Percentiles rank a stretch among this genome's conserved stretches.
Conservation (phyloP, 2,113 vertebrate genomes). For the Poeciliopsis retropinna region DNA sequence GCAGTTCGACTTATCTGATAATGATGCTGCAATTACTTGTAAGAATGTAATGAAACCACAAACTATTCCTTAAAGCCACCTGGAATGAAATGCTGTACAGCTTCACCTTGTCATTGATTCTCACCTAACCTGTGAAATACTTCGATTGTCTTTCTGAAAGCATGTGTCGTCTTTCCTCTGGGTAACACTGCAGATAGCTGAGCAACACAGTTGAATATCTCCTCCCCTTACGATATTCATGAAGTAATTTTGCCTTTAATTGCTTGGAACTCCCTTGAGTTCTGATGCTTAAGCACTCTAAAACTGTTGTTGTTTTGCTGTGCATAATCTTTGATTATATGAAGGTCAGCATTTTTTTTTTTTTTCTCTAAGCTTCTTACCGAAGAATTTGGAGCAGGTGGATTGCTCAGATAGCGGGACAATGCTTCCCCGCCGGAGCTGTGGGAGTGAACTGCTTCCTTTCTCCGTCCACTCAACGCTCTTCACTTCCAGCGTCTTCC, state of each 20-base stretch:
- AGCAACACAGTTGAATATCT: constrained; percentile 32
- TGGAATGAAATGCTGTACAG: constrained; percentile 24
- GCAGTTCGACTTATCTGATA: not conserved
- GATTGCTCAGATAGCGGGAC: constrained; percentile 58
- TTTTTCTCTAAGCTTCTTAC: constrained; percentile 72
- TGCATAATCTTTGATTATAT: constrained; percentile 77
- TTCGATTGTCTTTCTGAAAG: constrained; percentile 62
- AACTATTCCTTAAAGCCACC: constrained; percentile 28
- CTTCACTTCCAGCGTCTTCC: constrained; percentile 20
- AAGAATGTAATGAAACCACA: not conserved
- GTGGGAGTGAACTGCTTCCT: constrained; percentile 15
- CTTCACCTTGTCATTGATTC: constrained; percentile 73
- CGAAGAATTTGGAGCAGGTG: constrained; percentile 71
- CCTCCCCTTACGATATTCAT: constrained; percentile 49
- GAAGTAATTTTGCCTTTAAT: constrained; percentile 80
- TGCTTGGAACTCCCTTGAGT: constrained; percentile 71
- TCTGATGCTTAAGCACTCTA: constrained; percentile 68
- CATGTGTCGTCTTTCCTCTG: constrained; percentile 33
- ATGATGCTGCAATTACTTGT: not conserved
- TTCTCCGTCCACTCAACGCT: constrained; percentile 19
- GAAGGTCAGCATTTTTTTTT: constrained; percentile 71
- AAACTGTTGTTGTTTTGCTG: constrained; percentile 75
- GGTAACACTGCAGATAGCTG: constrained; percentile 47
- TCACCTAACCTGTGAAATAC: constrained; percentile 48
- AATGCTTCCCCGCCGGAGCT: constrained; percentile 27